Conservation (phyloP, 2,888 invertebrate species). For the Amorpha juglandis region DNA sequence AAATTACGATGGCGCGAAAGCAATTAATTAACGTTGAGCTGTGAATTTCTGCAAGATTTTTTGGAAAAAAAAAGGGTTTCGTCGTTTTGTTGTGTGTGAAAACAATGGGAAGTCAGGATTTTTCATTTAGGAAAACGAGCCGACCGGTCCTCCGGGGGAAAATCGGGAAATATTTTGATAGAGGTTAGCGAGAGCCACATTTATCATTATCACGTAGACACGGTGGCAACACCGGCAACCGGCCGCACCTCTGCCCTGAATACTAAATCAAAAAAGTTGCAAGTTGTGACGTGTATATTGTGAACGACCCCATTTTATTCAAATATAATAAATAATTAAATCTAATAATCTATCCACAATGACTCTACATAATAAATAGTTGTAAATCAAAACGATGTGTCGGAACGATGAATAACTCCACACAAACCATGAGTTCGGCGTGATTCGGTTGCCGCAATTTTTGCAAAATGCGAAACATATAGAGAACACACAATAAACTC, state of each 20-base stretch:
- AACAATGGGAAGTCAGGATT: constrained; percentile 63
- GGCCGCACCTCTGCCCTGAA: constrained; percentile 63
- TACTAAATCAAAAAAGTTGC: constrained; percentile 60
- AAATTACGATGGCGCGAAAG: constrained; percentile 61
- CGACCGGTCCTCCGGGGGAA: constrained; percentile 47
- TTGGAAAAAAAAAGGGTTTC: constrained; percentile 45
- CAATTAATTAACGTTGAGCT: constrained; percentile 62
- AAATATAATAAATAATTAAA: not conserved
- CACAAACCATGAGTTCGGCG: too few relatives aligned
- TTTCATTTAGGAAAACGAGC: constrained; percentile 54
- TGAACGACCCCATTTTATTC: not conserved
- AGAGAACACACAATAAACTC: too few relatives aligned
- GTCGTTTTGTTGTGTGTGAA: constrained; percentile 51
- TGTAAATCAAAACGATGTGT: not conserved
- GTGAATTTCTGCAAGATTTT: constrained; percentile 49
- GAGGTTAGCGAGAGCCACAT: constrained; percentile 64
- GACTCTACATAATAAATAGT: not conserved
- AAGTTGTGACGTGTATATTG: constrained; percentile 40
- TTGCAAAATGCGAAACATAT: too few relatives aligned
- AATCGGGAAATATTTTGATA: constrained; percentile 70
- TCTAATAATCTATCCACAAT: not conserved
- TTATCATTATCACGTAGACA: constrained; percentile 78
- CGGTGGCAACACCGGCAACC: constrained; percentile 49
- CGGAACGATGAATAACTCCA: too few relatives aligned
- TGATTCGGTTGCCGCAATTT: too few relatives aligned